Percentiles rank a stretch among this genome's conserved stretches.
Evolutionary conservation across 2,888 invertebrate genomes (phyloP).

Genomic region (Callinectes sapidus): DNA sequence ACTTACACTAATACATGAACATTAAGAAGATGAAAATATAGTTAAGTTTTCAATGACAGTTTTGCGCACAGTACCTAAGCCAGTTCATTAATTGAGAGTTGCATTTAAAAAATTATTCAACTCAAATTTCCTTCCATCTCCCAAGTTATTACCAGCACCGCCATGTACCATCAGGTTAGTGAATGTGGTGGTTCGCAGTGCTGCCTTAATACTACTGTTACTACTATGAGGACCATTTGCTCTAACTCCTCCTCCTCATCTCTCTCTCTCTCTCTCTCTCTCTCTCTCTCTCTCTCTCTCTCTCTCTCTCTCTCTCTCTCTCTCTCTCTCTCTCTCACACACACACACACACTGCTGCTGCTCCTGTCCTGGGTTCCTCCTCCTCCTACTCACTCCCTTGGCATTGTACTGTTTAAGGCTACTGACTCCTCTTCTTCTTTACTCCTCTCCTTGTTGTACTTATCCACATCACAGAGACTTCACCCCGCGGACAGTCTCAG

Average conservation of each 20-base stretch:
- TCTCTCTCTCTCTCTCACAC: neutral
- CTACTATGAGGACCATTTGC: too few relatives aligned
- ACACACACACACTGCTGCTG: neutral
- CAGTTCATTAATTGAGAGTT: neutral
- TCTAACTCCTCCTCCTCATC: slow-evolving; percentile 33
- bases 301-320: neutral
- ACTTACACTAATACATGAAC: neutral
- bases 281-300: neutral
- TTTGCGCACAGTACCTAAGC: neutral
- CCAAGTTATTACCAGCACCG: neutral
- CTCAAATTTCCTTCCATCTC: neutral
- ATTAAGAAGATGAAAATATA: neutral
- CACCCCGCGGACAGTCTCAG: slow-evolving; percentile 3
- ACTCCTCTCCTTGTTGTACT: neutral
- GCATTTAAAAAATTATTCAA: neutral
- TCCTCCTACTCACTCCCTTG: neutral
- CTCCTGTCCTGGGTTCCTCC: slow-evolving; percentile 8
- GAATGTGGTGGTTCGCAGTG: too few relatives aligned
- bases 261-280: neutral
- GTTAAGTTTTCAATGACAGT: neutral
- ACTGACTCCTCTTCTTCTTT: neutral
- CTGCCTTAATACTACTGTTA: too few relatives aligned
- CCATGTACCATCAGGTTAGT: neutral
- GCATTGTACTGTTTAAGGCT: slow-evolving; percentile 18
- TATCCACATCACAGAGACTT: neutral